These are phyloP conservation scores for Chloromyia formosa DNA, from an alignment of 2,888 invertebrate species.

Conservation along the genomic window DNA sequence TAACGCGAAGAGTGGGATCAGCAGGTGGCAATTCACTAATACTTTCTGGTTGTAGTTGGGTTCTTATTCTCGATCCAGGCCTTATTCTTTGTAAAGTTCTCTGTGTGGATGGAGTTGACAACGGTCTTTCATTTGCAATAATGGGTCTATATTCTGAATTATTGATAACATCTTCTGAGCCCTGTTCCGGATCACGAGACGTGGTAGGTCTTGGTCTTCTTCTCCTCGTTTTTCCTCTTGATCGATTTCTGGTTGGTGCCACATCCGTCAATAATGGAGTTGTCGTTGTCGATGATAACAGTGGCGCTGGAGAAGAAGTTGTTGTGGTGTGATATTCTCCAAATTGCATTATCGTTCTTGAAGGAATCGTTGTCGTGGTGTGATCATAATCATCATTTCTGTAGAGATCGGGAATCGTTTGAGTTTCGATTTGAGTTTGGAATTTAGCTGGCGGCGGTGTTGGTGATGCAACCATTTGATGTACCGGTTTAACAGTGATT, in stretches of 20 bases:
- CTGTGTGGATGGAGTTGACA: constrained; percentile 3
- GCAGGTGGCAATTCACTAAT: neutral
- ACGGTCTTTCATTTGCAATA: neutral
- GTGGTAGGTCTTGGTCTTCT: constrained; percentile 38
- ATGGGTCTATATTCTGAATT: neutral
- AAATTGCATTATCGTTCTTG: constrained; percentile 48
- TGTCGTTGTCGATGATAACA: constrained; percentile 21
- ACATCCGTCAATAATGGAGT: constrained; percentile 3
- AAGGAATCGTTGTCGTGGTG: constrained; percentile 52
- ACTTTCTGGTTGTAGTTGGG: neutral
- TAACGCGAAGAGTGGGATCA: constrained; percentile 18
- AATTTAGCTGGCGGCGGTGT: constrained; percentile 26
- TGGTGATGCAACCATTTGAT: constrained; percentile 33
- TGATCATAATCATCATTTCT: constrained; percentile 47
- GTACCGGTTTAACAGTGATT: constrained; percentile 47
- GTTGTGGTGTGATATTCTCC: constrained; percentile 28
- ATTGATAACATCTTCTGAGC: constrained; percentile 10
- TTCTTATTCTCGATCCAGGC: neutral
- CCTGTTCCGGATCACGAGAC: constrained; percentile 12
- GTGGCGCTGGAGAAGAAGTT: constrained; percentile 21
- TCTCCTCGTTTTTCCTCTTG: constrained; percentile 22
- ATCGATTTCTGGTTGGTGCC: constrained; percentile 18
- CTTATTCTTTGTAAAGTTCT: neutral
- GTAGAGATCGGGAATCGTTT: constrained; percentile 28
- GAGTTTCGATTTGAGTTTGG: constrained; percentile 9